A percentile compares a stretch with the other conserved stretches of the same genome.
phyloP scores from a whole-genome alignment of 2,888 invertebrate species.

The Drosophila hawaiiensis region DNA sequence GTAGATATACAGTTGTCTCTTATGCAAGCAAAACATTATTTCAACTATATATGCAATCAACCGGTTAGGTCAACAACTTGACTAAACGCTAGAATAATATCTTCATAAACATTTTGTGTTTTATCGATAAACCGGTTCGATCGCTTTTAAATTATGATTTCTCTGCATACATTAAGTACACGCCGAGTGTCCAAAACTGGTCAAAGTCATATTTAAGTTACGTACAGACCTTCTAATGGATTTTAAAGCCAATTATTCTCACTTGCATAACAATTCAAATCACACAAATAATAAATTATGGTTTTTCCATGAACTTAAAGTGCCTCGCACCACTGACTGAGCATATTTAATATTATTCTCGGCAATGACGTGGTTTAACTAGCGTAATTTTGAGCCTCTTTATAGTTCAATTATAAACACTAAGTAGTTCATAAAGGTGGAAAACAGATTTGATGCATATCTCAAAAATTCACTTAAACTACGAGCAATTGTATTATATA shows the following conservation, averaged over 20 bases:
- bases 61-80: not conserved
- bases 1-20: not conserved
- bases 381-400: not conserved
- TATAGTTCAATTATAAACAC: constrained; percentile 22
- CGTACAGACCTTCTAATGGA: not conserved
- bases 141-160: constrained; percentile 10
- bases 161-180: constrained; percentile 50
- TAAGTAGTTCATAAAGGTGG: constrained; percentile 14
- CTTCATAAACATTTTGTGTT: constrained; percentile 8
- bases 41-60: not conserved
- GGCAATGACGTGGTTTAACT: not conserved
- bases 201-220: constrained; percentile 11
- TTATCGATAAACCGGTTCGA: constrained; percentile 51
- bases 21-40: too few species aligned
- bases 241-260: not conserved
- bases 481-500: not conserved
- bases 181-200: constrained; percentile 36
- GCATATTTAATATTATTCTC: not conserved
- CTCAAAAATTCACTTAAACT: not conserved
- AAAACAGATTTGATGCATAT: constrained; percentile 6
- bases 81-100: not conserved
- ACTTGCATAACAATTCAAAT: not conserved
- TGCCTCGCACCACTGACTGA: not conserved
- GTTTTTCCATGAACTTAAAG: not conserved
- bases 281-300: not conserved